Conservation (phyloP, 2,113 vertebrate species). For the Cheilinus undulatus region DNA sequence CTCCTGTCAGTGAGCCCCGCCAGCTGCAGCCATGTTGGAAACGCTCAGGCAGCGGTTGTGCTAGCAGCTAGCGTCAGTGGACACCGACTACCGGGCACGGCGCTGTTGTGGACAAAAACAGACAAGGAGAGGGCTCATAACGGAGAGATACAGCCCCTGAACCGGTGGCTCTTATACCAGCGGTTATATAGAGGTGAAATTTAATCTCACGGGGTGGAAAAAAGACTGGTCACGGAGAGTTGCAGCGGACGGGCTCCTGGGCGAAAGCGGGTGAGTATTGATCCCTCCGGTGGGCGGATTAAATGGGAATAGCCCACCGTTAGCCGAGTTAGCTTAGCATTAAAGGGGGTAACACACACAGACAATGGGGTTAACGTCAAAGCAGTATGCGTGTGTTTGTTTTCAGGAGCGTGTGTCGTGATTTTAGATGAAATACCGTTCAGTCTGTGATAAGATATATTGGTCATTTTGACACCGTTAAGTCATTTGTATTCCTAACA, state of each 20-base stretch:
- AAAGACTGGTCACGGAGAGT: conserved; percentile 32
- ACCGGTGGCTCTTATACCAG: conserved; percentile 38
- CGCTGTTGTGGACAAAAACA: conserved; percentile 79
- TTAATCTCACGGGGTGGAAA: background rate
- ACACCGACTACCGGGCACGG: conserved; percentile 74
- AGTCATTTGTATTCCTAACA: conserved; percentile 79
- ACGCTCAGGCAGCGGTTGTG: conserved; percentile 29
- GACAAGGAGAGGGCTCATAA: conserved; percentile 45
- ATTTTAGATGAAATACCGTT: background rate
- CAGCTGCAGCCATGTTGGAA: conserved; percentile 76
- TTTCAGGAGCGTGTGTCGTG: background rate
- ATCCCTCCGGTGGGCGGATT: conserved; percentile 59
- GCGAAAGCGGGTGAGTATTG: conserved; percentile 73
- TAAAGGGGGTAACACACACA: conserved; percentile 66
- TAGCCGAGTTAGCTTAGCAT: conserved; percentile 80
- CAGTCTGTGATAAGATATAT: background rate
- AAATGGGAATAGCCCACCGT: conserved; percentile 68
- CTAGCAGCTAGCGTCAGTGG: conserved; percentile 73
- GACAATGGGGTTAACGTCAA: conserved; percentile 73
- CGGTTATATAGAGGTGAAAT: background rate
- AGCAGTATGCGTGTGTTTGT: conserved; percentile 29
- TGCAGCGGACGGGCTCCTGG: conserved; percentile 56
- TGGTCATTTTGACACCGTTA: conserved; percentile 28
- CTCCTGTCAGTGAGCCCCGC: conserved; percentile 47
- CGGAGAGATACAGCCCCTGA: conserved; percentile 35